Base-by-base conservation (phyloP, 2,113 vertebrate genomes). In the Urocitellus parryii region DNA sequence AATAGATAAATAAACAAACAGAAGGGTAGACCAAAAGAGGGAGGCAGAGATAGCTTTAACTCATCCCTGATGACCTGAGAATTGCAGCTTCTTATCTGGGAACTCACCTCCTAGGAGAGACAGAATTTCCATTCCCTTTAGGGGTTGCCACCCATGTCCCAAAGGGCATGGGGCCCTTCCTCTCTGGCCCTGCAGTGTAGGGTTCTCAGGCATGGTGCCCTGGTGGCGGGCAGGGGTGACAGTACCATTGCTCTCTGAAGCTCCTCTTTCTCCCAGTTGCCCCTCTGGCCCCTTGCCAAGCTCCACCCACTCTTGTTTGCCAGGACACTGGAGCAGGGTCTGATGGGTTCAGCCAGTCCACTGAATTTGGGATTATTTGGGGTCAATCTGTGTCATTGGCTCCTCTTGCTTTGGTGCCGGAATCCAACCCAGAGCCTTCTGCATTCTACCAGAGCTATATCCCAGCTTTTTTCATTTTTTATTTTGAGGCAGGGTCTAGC, bases 21-120 rank as follows among this genome's bases (percentile, higher is more conserved):
- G 37, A 29, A 48, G 4, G 25, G 42, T 6, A n/a, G 61, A 13
- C 17, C 37, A 7, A 12, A n/a, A 25, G 25, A 10, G 34, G 8
- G 27, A 14, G 1, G 0, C 17, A 12, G 37, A 4, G 13, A 16
- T 6, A 24, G 56, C 25, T 4, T 82, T 67, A 22, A 29, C 4
- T 4, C 34, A 25, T 68, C 18, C 42, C 53, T 61, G 12, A 3
- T 0, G 39, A 16, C 37, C 79, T 68, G 32, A 76, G 45, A 34
- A 45, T 9, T 18, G n/a, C 22, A 45, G 63, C 56, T 79, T 20
- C 27, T 5, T 48, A 6, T 42, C 61, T 82, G 48, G 63, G 65
- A 42, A 56, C 39, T 14, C 17, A 3, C 1, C 25, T 82, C 18
- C 77, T 68, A 34, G 45, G 42, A 93, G 11, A 27, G 24, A n/a